A percentile compares a stretch with the other conserved stretches of the same genome.
These are phyloP conservation scores for Brenthis hecate DNA, from an alignment of 2,888 invertebrate species.

Conservation along the genomic window DNA sequence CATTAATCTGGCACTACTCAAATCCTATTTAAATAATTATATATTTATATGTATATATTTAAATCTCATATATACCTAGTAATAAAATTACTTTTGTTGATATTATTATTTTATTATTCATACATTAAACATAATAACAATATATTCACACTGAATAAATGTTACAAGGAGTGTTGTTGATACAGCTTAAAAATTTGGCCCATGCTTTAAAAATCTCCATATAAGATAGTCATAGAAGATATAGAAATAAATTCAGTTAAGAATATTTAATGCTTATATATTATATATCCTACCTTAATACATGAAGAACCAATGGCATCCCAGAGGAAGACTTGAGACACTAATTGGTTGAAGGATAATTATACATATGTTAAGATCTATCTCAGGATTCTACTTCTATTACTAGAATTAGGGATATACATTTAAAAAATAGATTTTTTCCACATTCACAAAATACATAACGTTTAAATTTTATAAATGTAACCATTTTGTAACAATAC, in stretches of 20 bases:
- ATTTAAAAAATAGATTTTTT: constrained; percentile 31
- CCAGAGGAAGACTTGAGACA: constrained; percentile 54
- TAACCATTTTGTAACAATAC: constrained; percentile 8
- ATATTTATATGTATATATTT: not conserved
- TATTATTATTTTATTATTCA: not conserved
- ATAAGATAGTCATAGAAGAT: constrained; percentile 4
- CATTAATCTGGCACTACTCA: constrained; percentile 9
- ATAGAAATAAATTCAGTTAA: not conserved
- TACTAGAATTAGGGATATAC: constrained; percentile 15
- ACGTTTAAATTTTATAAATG: constrained; percentile 16
- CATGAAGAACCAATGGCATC: constrained; percentile 45
- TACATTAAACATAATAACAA: not conserved
- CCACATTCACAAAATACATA: constrained; percentile 23
- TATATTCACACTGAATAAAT: not conserved
- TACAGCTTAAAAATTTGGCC: constrained; percentile 19
- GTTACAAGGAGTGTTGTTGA: constrained; percentile 1
- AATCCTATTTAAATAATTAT: constrained; percentile 2
- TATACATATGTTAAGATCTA: constrained; percentile 3
- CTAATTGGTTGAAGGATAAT: constrained; percentile 19
- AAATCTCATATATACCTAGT: not conserved
- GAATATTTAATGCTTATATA: constrained; percentile 2
- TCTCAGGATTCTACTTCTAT: constrained; percentile 12
- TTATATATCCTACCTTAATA: constrained; percentile 1
- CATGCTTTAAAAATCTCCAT: constrained; percentile 7
- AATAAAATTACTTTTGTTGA: not conserved